Base-by-base conservation (phyloP, 2,888 invertebrate species). In the Rhopalosiphum nymphaeae region DNA sequence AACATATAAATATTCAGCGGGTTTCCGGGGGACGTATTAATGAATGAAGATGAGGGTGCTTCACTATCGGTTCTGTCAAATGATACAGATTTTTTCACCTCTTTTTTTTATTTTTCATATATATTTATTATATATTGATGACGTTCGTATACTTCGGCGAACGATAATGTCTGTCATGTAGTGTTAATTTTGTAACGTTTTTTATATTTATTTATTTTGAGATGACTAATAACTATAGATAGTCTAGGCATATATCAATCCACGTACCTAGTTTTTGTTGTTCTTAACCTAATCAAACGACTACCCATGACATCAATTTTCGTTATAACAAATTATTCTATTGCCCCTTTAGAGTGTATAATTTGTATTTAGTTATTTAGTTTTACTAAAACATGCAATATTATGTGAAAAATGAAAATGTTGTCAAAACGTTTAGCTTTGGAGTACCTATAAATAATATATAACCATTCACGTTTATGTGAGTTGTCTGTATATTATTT, bases 1-100 rank as follows among this genome's bases (percentile, higher is more conserved):
- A 94, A 94, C 94, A 94, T 91, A 94, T 94, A 94, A 94, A 94
- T 94, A 94, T 94, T 94, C 94, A 94, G 94, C 94, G 86, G 91
- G 90, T 85, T 94, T 53, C 67, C 67, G 21, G 61, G 36, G 26
- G 56, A 42, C 85, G 57, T 67, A 94, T 94, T 94, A 94, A 94
- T 94, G 94, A 94, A 94, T 91, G 94, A 86, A 87, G 91, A 91
- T 42, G 94, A 94, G 90, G 94, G 94, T 94, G 86, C 90, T 94
- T 61, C 86, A 91, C 94, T 85, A 85, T 90, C 86, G 90, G 90
- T 86, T 91, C 94, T 91, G 91, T 94, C 94, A 86, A 91, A 94
- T 86, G 94, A 86, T 89, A 94, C 86, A 86, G 90, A 61, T 90
- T 91, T 94, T 91, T 91, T 90, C 42, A 61, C 85, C 61, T 88